Conservation (phyloP, 2,797 vertebrate genomes). For the Sebastes cheni region DNA sequence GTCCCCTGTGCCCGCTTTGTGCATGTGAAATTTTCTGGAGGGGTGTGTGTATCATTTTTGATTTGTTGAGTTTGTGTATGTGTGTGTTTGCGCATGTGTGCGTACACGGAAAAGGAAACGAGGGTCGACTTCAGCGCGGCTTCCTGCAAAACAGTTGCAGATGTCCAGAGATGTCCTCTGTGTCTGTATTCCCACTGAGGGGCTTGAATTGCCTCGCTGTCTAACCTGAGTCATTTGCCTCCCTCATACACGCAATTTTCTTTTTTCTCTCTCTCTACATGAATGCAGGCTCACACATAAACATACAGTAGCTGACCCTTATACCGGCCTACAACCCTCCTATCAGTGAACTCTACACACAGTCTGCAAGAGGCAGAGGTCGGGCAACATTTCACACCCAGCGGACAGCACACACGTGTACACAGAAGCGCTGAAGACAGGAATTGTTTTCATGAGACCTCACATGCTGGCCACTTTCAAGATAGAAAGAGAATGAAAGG, state of each 20-base stretch:
- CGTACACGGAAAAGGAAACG: constrained; percentile 50
- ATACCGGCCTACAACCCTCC: constrained; percentile 23
- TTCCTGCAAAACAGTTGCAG: constrained; percentile 77
- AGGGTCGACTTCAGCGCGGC: constrained; percentile 42
- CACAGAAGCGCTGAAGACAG: not conserved
- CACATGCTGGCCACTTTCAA: not conserved
- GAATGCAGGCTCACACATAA: not conserved
- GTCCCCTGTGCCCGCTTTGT: constrained; percentile 81
- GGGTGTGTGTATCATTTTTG: constrained; percentile 63
- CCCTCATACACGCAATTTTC: constrained; percentile 14
- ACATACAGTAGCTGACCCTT: constrained; percentile 38
- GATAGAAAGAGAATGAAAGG: constrained; percentile 17
- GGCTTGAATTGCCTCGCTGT: constrained; percentile 69
- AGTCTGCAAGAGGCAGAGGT: constrained; percentile 28
- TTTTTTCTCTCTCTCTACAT: not conserved
- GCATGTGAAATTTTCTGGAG: constrained; percentile 78
- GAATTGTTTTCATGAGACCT: constrained; percentile 24
- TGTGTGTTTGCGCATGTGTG: constrained; percentile 39
- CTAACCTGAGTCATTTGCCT: constrained; percentile 52
- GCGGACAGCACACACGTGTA: not conserved
- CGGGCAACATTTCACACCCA: constrained; percentile 29
- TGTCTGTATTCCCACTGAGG: constrained; percentile 52
- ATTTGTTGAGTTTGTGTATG: constrained; percentile 59
- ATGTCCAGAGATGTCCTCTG: constrained; percentile 72
- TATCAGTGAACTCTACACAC: constrained; percentile 52